Base-by-base conservation (phyloP, 2,113 vertebrate genomes). In the Etheostoma cragini region DNA sequence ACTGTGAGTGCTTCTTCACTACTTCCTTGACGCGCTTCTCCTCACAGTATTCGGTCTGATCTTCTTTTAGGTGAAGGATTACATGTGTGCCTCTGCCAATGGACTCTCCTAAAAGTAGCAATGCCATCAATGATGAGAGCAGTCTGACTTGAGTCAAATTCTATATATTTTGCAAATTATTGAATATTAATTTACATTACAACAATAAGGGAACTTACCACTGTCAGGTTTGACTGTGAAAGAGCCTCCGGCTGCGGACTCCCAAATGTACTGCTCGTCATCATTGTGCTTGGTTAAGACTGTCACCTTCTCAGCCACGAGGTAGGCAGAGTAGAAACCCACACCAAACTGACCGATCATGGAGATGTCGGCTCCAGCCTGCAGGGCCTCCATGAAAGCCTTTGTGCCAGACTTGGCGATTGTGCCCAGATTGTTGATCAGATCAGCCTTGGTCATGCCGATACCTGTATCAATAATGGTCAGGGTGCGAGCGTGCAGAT, bases 261-360 rank as follows among this genome's bases (percentile, higher is more conserved):
- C 94, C 96, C 95, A 96, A 6, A 94, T 10, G n/a, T 96, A 96
- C 93, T 96, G 96, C 78, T 96, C 96, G 1, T 96, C 96, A 87
- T 96, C 96, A 0, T 95, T 96, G 92, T 96, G 96, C 76, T 96
- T 96, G 69, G 94, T 96, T 77, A 96, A 90, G 33, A 96, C 96
- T 0, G 94, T 96, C 74, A 96, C 96, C 62, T 91, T 95, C 77
- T 96, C 95, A 0, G 96, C 94, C 67, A 96, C 96, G 66, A 96
- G 88, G 84, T 95, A 96, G 45, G 96, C 95, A 0, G 96, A 96
- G 88, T 96, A 96, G 87, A 96, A 96, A 82, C 95, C 96, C 52
- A 96, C 96, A 50, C 96, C 96, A 0, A 96, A 96, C 88, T 96
- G 96, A 6, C 96, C 96, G 1, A 96, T 96, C 95, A 96, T 96